Conservation (phyloP, 2,797 vertebrate species). For the Gephyroberyx darwinii region DNA sequence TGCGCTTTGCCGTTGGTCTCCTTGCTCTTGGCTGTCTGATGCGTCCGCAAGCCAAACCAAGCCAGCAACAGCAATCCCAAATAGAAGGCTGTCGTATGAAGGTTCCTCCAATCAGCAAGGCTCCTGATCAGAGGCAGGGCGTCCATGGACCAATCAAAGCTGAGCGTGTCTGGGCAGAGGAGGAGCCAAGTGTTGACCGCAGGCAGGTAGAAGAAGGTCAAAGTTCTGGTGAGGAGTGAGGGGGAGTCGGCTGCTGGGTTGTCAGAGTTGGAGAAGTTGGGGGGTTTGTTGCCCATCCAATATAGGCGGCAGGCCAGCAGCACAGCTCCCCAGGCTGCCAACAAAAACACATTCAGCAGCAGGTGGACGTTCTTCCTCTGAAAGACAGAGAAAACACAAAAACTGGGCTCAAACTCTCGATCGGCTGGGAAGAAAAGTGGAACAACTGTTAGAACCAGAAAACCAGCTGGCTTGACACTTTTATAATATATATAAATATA, state of each 20-base stretch:
- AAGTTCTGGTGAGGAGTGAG: slow-evolving; percentile 85
- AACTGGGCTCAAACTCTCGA: slow-evolving; percentile 33
- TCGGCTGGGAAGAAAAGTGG: slow-evolving; percentile 4
- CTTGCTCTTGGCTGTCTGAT: slow-evolving; percentile 68
- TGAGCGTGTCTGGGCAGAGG: slow-evolving; percentile 94
- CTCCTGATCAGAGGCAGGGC: slow-evolving; percentile 92
- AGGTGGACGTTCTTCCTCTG: slow-evolving; percentile 91
- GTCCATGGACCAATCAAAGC: slow-evolving; percentile 99
- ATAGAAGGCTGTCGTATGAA: slow-evolving; percentile 90
- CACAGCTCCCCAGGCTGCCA: slow-evolving; percentile 89
- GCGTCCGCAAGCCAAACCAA: slow-evolving; percentile 85
- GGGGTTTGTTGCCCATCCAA: slow-evolving; percentile 99
- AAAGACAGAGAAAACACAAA: slow-evolving; percentile 66
- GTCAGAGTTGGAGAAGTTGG: slow-evolving; percentile 99
- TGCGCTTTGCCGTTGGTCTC: slow-evolving; percentile 87
- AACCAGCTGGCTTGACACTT: no score
- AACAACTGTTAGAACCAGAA: not conserved
- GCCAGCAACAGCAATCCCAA: slow-evolving; percentile 84
- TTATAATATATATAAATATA: no score
- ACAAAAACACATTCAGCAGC: slow-evolving; percentile 87
- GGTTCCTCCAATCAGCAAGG: slow-evolving; percentile 90
- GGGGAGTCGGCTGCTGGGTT: slow-evolving; percentile 96
- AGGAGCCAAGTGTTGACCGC: slow-evolving; percentile 94
- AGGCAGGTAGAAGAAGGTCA: slow-evolving; percentile 95
- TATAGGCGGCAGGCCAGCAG: slow-evolving; percentile 92